Evolutionary conservation across 1,140 invertebrate species (phyloP).

Genomic region (Pissodes strobi): DNA sequence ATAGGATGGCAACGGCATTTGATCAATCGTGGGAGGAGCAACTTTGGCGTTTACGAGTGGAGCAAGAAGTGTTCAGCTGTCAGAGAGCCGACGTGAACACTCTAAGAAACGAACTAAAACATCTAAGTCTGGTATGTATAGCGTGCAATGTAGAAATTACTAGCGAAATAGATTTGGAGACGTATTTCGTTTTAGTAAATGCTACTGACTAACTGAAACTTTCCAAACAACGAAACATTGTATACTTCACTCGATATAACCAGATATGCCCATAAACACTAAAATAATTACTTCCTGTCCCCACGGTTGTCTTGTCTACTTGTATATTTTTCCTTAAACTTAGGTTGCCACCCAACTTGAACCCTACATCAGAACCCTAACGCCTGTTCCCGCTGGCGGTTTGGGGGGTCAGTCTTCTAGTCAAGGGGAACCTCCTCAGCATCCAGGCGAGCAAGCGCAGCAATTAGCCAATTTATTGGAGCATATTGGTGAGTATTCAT

Average conservation of each 20-base stretch:
- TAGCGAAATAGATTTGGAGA: too few species aligned
- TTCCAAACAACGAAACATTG: too few species aligned
- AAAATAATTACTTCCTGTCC: too few species aligned
- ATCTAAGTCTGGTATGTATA: constrained; percentile 63
- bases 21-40: constrained; percentile 72
- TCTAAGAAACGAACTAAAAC: constrained; percentile 68
- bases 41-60: constrained; percentile 67
- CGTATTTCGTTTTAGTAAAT: too few species aligned
- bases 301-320: too few species aligned
- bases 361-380: constrained; percentile 66
- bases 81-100: constrained; percentile 71
- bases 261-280: too few species aligned
- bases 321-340: too few species aligned
- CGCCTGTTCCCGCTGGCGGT: constrained; percentile 53
- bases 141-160: too few species aligned
- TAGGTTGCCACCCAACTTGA: constrained; percentile 65
- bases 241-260: too few species aligned
- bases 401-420: constrained; percentile 46
- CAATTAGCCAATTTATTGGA: constrained; percentile 63
- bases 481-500: constrained; percentile 58
- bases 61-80: constrained; percentile 65
- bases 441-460: constrained; percentile 51
- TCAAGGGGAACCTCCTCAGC: constrained; percentile 43
- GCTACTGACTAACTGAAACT: too few species aligned
- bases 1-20: constrained; percentile 65